These are phyloP conservation scores for Stomorhina lunata DNA, from an alignment of 2,888 invertebrate genomes.

Conservation along the genomic window DNA sequence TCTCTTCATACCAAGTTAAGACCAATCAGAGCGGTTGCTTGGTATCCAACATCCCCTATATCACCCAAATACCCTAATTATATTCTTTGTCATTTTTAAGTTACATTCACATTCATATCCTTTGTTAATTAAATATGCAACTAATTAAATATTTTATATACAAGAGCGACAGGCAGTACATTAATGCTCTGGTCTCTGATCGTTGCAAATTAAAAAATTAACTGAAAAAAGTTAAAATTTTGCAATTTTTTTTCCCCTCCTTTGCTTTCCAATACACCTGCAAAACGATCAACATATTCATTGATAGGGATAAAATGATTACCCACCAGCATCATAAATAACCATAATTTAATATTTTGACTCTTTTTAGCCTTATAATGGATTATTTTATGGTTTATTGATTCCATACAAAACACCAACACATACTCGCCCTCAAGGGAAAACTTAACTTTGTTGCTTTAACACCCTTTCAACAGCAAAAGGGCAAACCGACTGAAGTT, in stretches of 20 bases:
- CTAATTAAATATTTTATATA: background rate
- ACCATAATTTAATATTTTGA: constrained; percentile 57
- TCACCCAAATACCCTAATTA: no score
- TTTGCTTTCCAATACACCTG: background rate
- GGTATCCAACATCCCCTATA: no score
- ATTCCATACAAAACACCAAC: constrained; percentile 19
- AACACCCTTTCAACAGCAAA: constrained; percentile 22
- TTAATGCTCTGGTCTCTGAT: no score
- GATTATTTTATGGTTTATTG: constrained; percentile 65
- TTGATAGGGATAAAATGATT: background rate
- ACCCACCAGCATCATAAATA: constrained; percentile 15
- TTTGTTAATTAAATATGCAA: background rate
- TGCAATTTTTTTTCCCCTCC: background rate
- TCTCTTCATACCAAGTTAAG: no score
- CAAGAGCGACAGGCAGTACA: background rate
- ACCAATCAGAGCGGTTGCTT: no score
- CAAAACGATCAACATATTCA: background rate
- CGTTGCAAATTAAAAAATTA: no score
- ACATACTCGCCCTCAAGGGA: background rate
- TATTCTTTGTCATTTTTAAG: no score
- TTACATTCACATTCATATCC: background rate
- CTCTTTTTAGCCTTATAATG: constrained; percentile 62
- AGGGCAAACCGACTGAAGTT: background rate
- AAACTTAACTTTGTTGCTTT: constrained; percentile 2
- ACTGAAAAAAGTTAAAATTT: no score